Evolutionary conservation across 2,797 vertebrate species (phyloP).

Genomic region (Phrynocephalus vlangalii): DNA sequence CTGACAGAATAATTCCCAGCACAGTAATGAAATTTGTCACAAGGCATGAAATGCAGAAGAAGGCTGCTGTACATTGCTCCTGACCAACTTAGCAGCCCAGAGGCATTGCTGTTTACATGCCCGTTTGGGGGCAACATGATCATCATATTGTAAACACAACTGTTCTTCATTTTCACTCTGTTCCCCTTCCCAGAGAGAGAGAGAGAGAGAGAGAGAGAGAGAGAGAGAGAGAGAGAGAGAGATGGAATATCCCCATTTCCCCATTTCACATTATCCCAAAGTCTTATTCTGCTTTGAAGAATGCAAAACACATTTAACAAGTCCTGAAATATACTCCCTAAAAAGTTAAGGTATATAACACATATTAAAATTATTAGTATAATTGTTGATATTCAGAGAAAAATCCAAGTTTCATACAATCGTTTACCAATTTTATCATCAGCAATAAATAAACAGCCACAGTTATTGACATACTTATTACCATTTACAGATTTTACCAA

Average conservation of each 20-base stretch:
- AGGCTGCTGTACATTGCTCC: not conserved
- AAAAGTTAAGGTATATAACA: not conserved
- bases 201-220: no score
- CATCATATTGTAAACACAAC: no score
- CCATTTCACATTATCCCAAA: not conserved
- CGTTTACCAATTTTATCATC: not conserved
- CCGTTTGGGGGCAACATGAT: not conserved
- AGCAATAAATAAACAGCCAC: no score
- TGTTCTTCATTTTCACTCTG: slow-evolving; percentile 43
- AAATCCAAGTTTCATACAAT: not conserved
- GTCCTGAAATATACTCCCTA: not conserved
- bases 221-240: no score
- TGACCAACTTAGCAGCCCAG: slow-evolving; percentile 5
- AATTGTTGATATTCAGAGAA: not conserved
- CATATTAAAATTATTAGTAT: not conserved
- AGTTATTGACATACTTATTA: no score
- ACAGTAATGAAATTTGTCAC: slow-evolving; percentile 59
- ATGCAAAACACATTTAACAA: not conserved
- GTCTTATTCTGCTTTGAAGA: not conserved
- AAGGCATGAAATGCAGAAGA: slow-evolving; percentile 26
- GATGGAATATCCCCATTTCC: no score
- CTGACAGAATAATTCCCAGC: slow-evolving; percentile 56
- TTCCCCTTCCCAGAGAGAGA: slow-evolving; percentile 27
- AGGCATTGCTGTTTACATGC: slow-evolving; percentile 19
- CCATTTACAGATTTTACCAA: no score